These are phyloP conservation scores for Pyxicephalus adspersus DNA, from an alignment of 2,113 vertebrate genomes.

Conservation along the genomic window DNA sequence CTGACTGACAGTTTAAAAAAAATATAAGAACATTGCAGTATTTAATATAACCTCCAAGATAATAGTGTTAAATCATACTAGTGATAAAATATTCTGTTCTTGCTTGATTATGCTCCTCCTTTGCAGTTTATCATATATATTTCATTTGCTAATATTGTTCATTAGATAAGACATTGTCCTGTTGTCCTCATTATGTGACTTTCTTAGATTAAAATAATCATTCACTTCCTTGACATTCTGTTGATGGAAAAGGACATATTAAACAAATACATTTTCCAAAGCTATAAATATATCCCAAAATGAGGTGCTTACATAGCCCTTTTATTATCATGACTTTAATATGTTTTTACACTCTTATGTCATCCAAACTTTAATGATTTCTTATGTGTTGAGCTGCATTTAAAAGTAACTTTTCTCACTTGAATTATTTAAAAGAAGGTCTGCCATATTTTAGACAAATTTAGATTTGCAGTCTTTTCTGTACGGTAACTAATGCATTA, in stretches of 20 bases:
- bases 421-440: no score
- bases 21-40: neutral
- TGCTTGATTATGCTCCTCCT: slow-evolving; percentile 34
- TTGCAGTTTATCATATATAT: slow-evolving; percentile 23
- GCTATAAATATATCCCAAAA: no score
- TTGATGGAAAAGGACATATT: slow-evolving; percentile 34
- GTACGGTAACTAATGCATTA: no score
- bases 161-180: slow-evolving; percentile 33
- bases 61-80: slow-evolving; percentile 13
- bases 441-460: no score
- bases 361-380: no score
- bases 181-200: slow-evolving; percentile 33
- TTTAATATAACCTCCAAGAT: slow-evolving; percentile 22
- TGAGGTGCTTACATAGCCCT: no score
- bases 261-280: neutral
- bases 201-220: slow-evolving; percentile 23
- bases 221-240: slow-evolving; percentile 34
- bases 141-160: slow-evolving; percentile 32
- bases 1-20: slow-evolving; percentile 29
- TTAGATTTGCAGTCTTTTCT: no score
- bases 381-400: no score
- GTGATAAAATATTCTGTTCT: neutral
- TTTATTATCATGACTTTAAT: no score
- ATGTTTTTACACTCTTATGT: no score
- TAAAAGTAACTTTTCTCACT: no score